Conservation (phyloP, 1,140 invertebrate species). For the Drosophila ananassae region DNA sequence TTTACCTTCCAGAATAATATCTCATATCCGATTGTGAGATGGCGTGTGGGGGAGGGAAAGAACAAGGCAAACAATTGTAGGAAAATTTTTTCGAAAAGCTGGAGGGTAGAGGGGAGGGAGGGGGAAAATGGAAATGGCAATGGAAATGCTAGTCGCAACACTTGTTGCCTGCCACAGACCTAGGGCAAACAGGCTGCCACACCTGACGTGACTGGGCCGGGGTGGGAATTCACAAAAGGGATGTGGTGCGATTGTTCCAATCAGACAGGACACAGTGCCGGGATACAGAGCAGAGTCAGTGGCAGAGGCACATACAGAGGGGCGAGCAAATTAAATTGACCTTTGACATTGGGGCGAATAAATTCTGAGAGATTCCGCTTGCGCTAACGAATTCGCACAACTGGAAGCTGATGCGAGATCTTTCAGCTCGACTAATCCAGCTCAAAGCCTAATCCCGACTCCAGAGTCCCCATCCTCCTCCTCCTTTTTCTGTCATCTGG, state of each 20-base stretch:
- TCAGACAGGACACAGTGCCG: conserved; percentile 11
- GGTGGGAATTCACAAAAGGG: conserved; percentile 15
- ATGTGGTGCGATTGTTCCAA: conserved; percentile 57
- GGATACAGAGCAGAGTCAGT: too few species aligned
- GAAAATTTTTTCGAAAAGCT: conserved; percentile 15
- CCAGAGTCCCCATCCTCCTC: not conserved
- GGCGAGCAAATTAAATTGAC: conserved; percentile 69
- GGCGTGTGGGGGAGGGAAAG: not conserved
- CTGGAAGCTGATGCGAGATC: conserved; percentile 19
- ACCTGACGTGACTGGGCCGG: conserved; percentile 28
- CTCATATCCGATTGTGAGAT: not conserved
- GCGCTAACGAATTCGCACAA: conserved; percentile 54
- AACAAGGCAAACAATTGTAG: conserved; percentile 21
- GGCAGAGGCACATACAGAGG: not conserved
- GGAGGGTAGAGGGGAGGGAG: not conserved
- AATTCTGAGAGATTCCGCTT: conserved; percentile 11
- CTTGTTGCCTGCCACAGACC: conserved; percentile 60
- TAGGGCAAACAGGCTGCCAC: conserved; percentile 42
- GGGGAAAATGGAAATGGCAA: conserved; percentile 16
- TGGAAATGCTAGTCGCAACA: conserved; percentile 28
- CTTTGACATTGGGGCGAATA: conserved; percentile 50
- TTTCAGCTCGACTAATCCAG: conserved; percentile 54
- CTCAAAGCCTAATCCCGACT: conserved; percentile 34
- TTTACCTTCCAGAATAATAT: not conserved
- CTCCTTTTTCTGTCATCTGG: not conserved